Evolutionary conservation across 2,113 vertebrate species (phyloP).

Genomic region (Crotalus tigris): DNA sequence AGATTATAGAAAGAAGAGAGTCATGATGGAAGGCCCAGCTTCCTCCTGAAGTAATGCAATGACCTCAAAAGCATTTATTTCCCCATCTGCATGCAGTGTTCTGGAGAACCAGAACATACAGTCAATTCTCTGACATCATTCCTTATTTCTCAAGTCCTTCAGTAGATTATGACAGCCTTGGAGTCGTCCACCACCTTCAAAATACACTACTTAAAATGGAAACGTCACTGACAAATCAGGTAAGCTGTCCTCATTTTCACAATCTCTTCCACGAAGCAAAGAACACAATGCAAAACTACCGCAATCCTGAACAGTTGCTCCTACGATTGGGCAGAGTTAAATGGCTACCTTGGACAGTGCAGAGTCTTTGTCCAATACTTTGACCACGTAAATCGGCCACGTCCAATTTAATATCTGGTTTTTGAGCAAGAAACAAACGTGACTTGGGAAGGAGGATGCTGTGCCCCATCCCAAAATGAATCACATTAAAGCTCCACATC

Average conservation of each 20-base stretch:
- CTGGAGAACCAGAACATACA: neutral
- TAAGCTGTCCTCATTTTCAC: accelerated
- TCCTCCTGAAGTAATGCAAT: neutral
- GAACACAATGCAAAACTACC: neutral
- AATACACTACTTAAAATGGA: neutral
- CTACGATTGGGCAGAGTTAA: neutral
- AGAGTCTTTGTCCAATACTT: neutral
- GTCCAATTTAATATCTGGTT: neutral
- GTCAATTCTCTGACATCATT: neutral
- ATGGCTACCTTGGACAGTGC: neutral
- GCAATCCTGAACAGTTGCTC: neutral
- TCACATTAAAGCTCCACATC: neutral
- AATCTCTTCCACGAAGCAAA: neutral
- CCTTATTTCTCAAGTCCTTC: neutral
- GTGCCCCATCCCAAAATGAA: neutral
- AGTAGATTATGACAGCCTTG: neutral
- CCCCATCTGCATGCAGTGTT: neutral
- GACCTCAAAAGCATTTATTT: neutral
- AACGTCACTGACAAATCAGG: neutral
- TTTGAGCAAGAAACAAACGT: neutral
- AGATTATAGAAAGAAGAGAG: too few species aligned
- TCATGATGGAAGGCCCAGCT: neutral
- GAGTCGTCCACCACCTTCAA: neutral
- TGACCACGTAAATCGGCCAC: neutral
- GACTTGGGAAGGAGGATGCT: neutral